Percentiles rank a stretch among this genome's conserved stretches.
Conservation (phyloP, 2,113 vertebrate genomes). For the Gila orcuttii region DNA sequence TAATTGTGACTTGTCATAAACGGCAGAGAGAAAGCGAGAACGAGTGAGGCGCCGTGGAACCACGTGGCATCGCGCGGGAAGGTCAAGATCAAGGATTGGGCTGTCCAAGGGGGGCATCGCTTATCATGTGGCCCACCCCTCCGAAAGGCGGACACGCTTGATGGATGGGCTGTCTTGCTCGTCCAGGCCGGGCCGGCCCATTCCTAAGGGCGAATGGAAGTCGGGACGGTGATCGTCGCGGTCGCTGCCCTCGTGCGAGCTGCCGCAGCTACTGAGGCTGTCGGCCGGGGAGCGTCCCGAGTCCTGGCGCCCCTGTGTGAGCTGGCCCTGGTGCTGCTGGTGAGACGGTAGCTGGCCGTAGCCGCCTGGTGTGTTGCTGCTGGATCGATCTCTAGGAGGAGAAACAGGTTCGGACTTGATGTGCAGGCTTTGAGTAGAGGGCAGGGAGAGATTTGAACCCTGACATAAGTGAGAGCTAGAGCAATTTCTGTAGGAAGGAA, state of each 20-base stretch:
- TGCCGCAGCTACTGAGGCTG: constrained; percentile 99
- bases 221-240: constrained; percentile 96
- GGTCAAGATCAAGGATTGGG: constrained; percentile 57
- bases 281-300: constrained; percentile 97
- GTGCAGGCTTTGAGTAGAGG: constrained; percentile 99
- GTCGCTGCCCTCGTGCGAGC: constrained; percentile 97
- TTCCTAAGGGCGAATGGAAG: constrained; percentile 98
- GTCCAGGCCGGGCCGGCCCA: constrained; percentile 92
- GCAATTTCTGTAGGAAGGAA: constrained; percentile 99
- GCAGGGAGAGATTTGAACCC: constrained; percentile 99
- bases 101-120: constrained; percentile 27
- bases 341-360: constrained; percentile 75
- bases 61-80: constrained; percentile 59
- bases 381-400: constrained; percentile 99
- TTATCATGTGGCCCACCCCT: constrained; percentile 99
- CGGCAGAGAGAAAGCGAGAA: constrained; percentile 25
- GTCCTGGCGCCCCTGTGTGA: constrained; percentile 88
- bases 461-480: constrained; percentile 99
- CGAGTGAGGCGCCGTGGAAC: constrained; percentile 8
- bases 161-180: constrained; percentile 97
- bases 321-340: constrained; percentile 68
- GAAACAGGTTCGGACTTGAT: constrained; percentile 99
- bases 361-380: constrained; percentile 89
- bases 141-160: constrained; percentile 97
- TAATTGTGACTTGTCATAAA: constrained; percentile 36